These are phyloP conservation scores for Cinclus mexicanus DNA, from an alignment of 2,113 vertebrate species.

Conservation along the genomic window DNA sequence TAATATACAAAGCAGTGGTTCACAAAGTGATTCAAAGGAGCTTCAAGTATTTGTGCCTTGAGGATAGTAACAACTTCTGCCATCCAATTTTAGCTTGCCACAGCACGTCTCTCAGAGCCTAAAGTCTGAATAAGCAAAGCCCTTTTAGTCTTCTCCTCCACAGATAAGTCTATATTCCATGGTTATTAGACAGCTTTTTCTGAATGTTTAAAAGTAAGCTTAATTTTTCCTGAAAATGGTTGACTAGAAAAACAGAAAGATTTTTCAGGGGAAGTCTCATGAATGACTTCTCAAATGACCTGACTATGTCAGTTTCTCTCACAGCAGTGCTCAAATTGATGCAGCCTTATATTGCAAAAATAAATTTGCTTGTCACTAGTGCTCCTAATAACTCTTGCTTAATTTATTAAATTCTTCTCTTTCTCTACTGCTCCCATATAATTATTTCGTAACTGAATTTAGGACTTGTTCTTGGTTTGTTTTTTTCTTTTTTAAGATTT, in stretches of 20 bases:
- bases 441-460: neutral
- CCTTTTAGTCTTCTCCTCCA: neutral
- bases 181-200: neutral
- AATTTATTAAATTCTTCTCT: neutral
- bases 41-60: neutral
- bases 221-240: neutral
- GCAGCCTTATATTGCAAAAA: neutral
- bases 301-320: neutral
- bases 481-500: neutral
- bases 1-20: neutral
- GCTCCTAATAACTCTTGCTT: neutral
- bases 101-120: neutral
- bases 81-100: conserved; percentile 4
- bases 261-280: neutral
- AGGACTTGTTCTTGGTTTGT: neutral
- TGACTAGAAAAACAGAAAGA: neutral
- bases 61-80: neutral
- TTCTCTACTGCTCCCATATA: neutral
- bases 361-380: neutral
- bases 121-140: neutral
- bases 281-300: neutral
- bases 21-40: neutral
- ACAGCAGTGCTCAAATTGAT: neutral
- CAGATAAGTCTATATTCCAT: neutral
- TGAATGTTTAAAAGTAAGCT: neutral